Conservation (phyloP, 2,113 vertebrate species). For the Hirundichthys speculiger region DNA sequence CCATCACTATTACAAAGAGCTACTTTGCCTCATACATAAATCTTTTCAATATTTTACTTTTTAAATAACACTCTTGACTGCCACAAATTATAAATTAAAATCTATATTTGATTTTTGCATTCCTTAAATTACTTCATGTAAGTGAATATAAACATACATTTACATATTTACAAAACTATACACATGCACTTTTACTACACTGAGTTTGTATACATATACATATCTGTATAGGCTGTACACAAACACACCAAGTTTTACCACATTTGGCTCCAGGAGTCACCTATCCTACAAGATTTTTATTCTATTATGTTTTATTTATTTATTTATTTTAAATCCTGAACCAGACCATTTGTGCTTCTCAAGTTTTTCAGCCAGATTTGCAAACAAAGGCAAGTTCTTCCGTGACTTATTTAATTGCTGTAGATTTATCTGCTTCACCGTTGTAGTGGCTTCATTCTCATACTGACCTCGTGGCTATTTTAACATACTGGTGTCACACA, state of each 20-base stretch:
- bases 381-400: constrained; percentile 34
- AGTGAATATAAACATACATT: constrained; percentile 81
- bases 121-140: constrained; percentile 81
- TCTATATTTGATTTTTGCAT: constrained; percentile 80
- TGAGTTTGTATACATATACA: constrained; percentile 68
- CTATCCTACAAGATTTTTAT: constrained; percentile 18
- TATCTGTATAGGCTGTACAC: constrained; percentile 62
- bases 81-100: constrained; percentile 82
- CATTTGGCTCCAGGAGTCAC: constrained; percentile 53
- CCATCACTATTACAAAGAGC: constrained; percentile 75
- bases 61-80: constrained; percentile 79
- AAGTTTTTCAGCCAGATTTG: constrained; percentile 54
- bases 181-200: constrained; percentile 76
- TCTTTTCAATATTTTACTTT: constrained; percentile 72
- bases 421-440: constrained; percentile 37
- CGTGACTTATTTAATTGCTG: constrained; percentile 36
- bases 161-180: constrained; percentile 82
- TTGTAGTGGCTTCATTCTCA: constrained; percentile 57
- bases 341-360: constrained; percentile 71
- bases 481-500: constrained; percentile 52
- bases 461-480: constrained; percentile 32
- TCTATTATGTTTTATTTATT: neutral
- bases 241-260: constrained; percentile 36
- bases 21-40: constrained; percentile 72
- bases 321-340: constrained; percentile 3